phyloP scores from a whole-genome alignment of 2,888 invertebrate species.

The Anthrax anthrax region DNA sequence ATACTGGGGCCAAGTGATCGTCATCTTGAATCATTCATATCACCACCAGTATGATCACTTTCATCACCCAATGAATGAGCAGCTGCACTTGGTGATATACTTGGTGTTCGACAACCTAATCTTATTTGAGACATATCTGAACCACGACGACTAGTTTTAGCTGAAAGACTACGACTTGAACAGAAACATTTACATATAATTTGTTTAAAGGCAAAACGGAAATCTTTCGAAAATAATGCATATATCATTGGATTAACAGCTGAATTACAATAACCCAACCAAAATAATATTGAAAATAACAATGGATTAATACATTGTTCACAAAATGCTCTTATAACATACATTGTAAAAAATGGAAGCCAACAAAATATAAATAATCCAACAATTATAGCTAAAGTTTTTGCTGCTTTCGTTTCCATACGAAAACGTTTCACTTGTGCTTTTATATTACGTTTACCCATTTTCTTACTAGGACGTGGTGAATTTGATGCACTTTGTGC shows the following conservation, averaged over 20 bases:
- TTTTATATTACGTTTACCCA: conserved; percentile 83
- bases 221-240: conserved; percentile 88
- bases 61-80: conserved; percentile 41
- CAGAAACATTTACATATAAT: conserved; percentile 80
- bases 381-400: conserved; percentile 91
- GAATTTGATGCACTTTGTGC: conserved; percentile 32
- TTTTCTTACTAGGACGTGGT: conserved; percentile 40
- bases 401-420: conserved; percentile 94
- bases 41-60: conserved; percentile 36
- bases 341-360: conserved; percentile 94
- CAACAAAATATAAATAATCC: conserved; percentile 95
- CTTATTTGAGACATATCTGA: conserved; percentile 43
- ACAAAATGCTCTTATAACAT: conserved; percentile 79
- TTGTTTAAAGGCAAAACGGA: conserved; percentile 84
- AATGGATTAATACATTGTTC: conserved; percentile 69
- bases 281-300: conserved; percentile 83
- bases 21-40: conserved; percentile 35
- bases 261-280: conserved; percentile 95
- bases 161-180: conserved; percentile 34
- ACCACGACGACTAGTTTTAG: conserved; percentile 38
- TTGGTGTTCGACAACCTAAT: conserved; percentile 38
- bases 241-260: conserved; percentile 93
- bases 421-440: conserved; percentile 82
- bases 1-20: conserved; percentile 29
- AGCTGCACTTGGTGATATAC: conserved; percentile 39